Percentiles rank a stretch among this genome's conserved stretches.
Conservation (phyloP, 2,888 invertebrate species). For the Sialis fuliginosa region DNA sequence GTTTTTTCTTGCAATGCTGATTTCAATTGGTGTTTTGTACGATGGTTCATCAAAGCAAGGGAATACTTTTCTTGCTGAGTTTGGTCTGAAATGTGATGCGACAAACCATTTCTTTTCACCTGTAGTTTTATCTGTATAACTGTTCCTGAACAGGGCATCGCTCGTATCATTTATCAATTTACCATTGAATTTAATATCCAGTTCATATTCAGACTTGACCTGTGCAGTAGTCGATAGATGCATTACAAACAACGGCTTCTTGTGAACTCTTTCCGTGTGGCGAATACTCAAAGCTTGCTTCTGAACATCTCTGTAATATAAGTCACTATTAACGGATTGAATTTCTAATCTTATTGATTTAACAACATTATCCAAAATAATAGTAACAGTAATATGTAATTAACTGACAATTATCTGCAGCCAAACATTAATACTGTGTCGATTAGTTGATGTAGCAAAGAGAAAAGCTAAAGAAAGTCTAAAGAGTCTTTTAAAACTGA, state of each 20-base stretch:
- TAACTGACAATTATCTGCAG: too few species aligned
- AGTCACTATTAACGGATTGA: too few species aligned
- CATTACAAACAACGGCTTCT: conserved; percentile 42
- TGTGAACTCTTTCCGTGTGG: conserved; percentile 30
- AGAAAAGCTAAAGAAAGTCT: too few species aligned
- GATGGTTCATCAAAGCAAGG: conserved; percentile 70
- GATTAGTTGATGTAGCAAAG: too few species aligned
- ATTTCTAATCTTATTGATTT: too few species aligned
- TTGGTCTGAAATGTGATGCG: conserved; percentile 50
- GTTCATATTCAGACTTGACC: conserved; percentile 35
- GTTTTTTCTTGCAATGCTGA: conserved; percentile 41
- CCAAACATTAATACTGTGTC: too few species aligned
- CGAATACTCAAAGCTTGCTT: background rate
- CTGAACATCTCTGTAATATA: too few species aligned
- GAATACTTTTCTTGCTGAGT: conserved; percentile 57
- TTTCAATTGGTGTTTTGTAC: conserved; percentile 51
- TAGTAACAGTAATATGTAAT: too few species aligned
- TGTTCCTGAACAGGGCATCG: conserved; percentile 52
- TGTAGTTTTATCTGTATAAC: conserved; percentile 30
- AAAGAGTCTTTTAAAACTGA: too few species aligned
- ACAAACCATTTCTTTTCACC: conserved; percentile 33
- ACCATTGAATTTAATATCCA: conserved; percentile 48
- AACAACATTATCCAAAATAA: too few species aligned
- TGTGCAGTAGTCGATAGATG: conserved; percentile 37
- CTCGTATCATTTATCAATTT: conserved; percentile 41